Base-by-base conservation (phyloP, 2,113 vertebrate species). In the Australoheros scitulus region DNA sequence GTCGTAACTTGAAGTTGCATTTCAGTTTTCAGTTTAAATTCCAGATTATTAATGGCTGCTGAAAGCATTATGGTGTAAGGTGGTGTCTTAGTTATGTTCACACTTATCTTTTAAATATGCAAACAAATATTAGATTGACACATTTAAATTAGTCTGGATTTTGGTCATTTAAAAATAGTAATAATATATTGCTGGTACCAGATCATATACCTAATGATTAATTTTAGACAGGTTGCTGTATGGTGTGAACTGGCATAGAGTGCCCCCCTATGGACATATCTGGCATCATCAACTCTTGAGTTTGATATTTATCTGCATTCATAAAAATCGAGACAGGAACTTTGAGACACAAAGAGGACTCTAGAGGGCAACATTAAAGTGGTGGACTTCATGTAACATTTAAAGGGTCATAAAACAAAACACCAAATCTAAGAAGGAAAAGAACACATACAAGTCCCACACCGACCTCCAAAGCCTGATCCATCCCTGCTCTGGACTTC, bases 231-330 rank as follows among this genome's bases (percentile, higher is more conserved):
- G 32, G 7, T 26, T 20, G 32, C 11, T 76, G 38, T 75, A 26
- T 82, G 34, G 68, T 5, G 70, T 50, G 59, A 79, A 61, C 57
- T 20, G 74, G 81, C 50, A 10, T 26, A 87, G 82, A 88, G 85
- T 50, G 90, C 92, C 92, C 55, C 79, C 90, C 59, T 32, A 22
- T 90, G 92, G 90, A 85, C 18, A 72, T 64, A 85, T 77, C 22
- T 34, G 57, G 83, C 7, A 90, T n/a, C 60, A 47, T 52, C 77
- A 84, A 43, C 41, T 26, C n/a, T 17, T n/a, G 14, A 58, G 32
- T 4, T 60, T 52, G 11, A 74, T 34, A 11, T 59, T 34, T 6
- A 41, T 10, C 1, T 4, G 9, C 13, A 15, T 7, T 50, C 47
- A 14, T 50, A 47, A 47, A 47, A 52, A 52, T 52, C 15, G 17